Evolutionary conservation across 1,140 invertebrate genomes (phyloP).

Genomic region (Lanistes nyassanus): DNA sequence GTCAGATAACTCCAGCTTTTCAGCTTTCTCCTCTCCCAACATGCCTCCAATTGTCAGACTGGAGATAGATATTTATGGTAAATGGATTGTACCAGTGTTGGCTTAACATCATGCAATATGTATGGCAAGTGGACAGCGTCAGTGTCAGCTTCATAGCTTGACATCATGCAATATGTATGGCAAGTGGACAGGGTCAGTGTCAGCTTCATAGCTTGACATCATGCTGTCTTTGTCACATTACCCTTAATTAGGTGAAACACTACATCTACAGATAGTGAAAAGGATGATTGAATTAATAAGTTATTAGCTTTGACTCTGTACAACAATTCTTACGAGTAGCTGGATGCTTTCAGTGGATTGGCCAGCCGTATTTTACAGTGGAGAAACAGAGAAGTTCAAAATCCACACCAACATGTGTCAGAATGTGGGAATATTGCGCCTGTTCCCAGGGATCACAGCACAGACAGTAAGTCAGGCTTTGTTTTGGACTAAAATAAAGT

Average conservation of each 20-base stretch:
- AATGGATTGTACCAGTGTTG: conserved; percentile 1
- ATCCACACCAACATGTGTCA: conserved; percentile 82
- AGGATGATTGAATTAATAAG: background rate
- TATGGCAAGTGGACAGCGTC: no score
- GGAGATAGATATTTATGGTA: conserved; percentile 73
- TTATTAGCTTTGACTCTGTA: background rate
- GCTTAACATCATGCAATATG: no score
- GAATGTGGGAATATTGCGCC: conserved; percentile 85
- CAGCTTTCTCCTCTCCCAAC: conserved; percentile 94
- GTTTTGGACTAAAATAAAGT: background rate
- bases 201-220: no score
- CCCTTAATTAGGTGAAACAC: background rate
- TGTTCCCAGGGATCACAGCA: conserved; percentile 90
- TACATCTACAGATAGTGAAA: background rate
- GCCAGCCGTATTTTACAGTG: conserved; percentile 79
- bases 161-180: no score
- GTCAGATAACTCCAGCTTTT: conserved; percentile 79
- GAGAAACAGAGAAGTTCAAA: conserved; percentile 79
- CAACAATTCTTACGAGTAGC: background rate
- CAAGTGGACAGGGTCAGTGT: no score
- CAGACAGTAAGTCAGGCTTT: conserved; percentile 73
- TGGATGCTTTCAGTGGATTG: conserved; percentile 76
- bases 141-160: no score
- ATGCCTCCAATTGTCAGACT: conserved; percentile 83
- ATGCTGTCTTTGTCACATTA: background rate